These are phyloP conservation scores for Nebria salina DNA, from an alignment of 2,888 invertebrate species.

Conservation along the genomic window DNA sequence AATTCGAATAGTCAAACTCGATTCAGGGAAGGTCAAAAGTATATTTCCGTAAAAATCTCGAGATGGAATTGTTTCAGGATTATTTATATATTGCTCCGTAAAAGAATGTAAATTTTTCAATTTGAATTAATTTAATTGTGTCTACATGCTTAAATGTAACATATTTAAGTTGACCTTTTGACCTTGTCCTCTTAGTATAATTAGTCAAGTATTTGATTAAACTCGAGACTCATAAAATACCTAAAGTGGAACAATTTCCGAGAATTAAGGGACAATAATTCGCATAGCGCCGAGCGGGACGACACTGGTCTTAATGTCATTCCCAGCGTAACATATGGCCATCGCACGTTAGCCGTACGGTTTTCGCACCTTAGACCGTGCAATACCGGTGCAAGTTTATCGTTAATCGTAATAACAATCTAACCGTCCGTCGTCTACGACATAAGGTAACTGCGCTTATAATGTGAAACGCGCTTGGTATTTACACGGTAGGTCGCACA, in stretches of 20 bases:
- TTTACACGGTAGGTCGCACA: slow-evolving; percentile 7
- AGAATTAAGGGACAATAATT: background rate
- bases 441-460: slow-evolving; percentile 26
- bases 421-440: slow-evolving; percentile 17
- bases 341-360: slow-evolving; percentile 10
- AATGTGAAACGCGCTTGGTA: slow-evolving; percentile 22
- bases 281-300: background rate
- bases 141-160: too few relatives aligned
- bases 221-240: background rate
- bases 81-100: too few relatives aligned
- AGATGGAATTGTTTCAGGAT: too few relatives aligned
- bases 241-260: background rate
- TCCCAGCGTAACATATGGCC: slow-evolving; percentile 18
- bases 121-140: too few relatives aligned
- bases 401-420: slow-evolving; percentile 15
- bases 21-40: too few relatives aligned
- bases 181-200: background rate
- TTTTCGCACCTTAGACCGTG: slow-evolving; percentile 27
- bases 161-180: background rate
- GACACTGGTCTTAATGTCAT: slow-evolving; percentile 11
- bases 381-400: slow-evolving; percentile 5
- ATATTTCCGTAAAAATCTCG: too few relatives aligned
- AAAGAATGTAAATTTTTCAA: too few relatives aligned
- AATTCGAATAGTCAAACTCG: too few relatives aligned
- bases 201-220: background rate